Percentiles rank a stretch among this genome's conserved stretches.
Conservation (phyloP, 2,797 vertebrate species). For the Argyrosomus regius region DNA sequence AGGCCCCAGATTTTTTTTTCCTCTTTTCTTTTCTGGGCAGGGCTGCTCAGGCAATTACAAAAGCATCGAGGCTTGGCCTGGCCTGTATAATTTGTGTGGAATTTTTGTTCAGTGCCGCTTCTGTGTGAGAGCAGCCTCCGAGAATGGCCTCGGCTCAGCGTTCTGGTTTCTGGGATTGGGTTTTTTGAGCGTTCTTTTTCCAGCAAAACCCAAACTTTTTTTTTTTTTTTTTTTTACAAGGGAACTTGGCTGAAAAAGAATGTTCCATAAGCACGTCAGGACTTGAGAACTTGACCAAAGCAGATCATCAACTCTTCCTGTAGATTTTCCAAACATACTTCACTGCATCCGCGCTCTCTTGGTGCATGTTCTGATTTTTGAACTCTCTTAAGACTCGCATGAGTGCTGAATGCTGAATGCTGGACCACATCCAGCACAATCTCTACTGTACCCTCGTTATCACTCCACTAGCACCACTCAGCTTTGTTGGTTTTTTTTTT, state of each 20-base stretch:
- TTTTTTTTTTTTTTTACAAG: slow-evolving; percentile 45
- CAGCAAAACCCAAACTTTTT: slow-evolving; percentile 42
- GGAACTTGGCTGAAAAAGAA: slow-evolving; percentile 56
- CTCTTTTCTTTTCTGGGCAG: slow-evolving; percentile 64
- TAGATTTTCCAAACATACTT: slow-evolving; percentile 46
- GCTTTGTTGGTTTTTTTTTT: slow-evolving; percentile 19
- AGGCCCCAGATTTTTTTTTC: slow-evolving; percentile 28
- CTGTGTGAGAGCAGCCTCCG: slow-evolving; percentile 53
- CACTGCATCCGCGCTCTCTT: background rate
- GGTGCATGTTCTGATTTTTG: slow-evolving; percentile 24
- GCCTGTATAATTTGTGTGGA: slow-evolving; percentile 78
- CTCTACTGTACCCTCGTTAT: slow-evolving; percentile 30
- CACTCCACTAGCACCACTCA: slow-evolving; percentile 31
- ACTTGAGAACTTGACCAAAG: slow-evolving; percentile 29
- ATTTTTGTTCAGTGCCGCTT: slow-evolving; percentile 63
- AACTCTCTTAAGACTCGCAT: background rate
- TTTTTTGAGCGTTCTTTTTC: slow-evolving; percentile 49
- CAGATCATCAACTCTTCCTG: slow-evolving; percentile 50
- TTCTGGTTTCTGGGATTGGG: slow-evolving; percentile 41
- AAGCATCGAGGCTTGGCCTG: slow-evolving; percentile 65
- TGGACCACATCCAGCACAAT: slow-evolving; percentile 38
- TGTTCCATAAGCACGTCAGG: slow-evolving; percentile 64
- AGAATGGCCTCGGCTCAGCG: slow-evolving; percentile 47
- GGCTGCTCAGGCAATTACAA: slow-evolving; percentile 69
- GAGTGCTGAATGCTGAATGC: slow-evolving; percentile 20